Base-by-base conservation (phyloP, 2,797 vertebrate species). In the Cossypha heuglini region DNA sequence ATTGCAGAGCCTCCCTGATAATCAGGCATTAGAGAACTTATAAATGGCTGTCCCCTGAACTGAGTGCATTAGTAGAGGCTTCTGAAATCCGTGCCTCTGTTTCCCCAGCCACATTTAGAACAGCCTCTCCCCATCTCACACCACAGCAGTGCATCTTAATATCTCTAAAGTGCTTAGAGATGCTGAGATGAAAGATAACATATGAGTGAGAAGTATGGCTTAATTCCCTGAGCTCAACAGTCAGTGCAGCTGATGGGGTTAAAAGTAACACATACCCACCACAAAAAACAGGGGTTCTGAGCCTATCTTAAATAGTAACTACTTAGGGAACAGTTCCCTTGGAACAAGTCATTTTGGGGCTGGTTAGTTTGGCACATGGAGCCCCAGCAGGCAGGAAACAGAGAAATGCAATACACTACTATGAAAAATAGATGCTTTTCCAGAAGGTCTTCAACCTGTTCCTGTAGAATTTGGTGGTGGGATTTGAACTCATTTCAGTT, bases 61-160 rank as follows among this genome's bases (percentile, higher is more conserved):
- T 4, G 33, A 94, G 48, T 10, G 4, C 75, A 80, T 88, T 45
- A 93, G 57, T 5, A 77, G 42, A 89, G 22, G 24, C 79, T 93
- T 58, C 84, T 29, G 21, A 93, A 89, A 91, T 59, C 89, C 38
- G 51, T 95, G 94, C 90, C 94, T 94, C 91, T 31, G 46, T 94
- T 94, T 88, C 86, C 79, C 78, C 42, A 80, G 84, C 22, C 73
- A 66, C 73, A 33, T 83, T 68, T 90, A 13, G 42, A 93, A 90
- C 58, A 91, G 72, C 46, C 18, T 81, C 77, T 79, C 63, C 71
- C 71, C 52, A 76, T 43, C 72, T 74, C 45, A 22, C 63, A 74
- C 29, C 71, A 63, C 75, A 93, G 62, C 37, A 59, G 62, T 24
- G 73, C 40, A 48, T 84, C 66, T 86, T 75, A 75, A 83, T 33